Percentiles rank a stretch among this genome's conserved stretches.
These are phyloP conservation scores for Ceuthmochares aereus DNA, from an alignment of 2,113 vertebrate genomes.

Conservation along the genomic window DNA sequence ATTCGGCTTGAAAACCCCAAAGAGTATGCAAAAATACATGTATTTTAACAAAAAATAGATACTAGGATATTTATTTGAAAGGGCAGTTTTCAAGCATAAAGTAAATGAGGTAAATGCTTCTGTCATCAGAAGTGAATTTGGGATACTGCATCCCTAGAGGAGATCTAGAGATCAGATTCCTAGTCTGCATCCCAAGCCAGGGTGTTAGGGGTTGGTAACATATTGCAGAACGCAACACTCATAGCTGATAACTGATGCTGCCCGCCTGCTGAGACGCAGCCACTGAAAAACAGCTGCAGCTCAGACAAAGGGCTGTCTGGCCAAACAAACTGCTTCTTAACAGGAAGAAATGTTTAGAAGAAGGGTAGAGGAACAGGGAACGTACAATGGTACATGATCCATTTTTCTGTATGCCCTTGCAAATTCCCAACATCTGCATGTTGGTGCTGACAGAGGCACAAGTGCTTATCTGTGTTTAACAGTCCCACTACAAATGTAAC, in stretches of 20 bases:
- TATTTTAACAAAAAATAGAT: background rate
- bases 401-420: background rate
- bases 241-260: background rate
- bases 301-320: background rate
- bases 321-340: background rate
- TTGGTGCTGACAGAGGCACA: background rate
- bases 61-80: background rate
- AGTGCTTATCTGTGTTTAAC: background rate
- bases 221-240: rapidly evolving
- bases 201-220: background rate
- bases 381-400: background rate
- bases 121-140: background rate
- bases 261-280: background rate
- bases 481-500: background rate
- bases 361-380: background rate
- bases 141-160: background rate
- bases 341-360: background rate
- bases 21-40: background rate
- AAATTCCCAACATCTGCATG: background rate
- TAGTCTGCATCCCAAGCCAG: background rate
- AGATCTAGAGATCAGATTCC: background rate
- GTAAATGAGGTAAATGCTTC: background rate
- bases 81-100: background rate
- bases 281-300: slow-evolving; percentile 13
- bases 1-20: background rate